Base-by-base conservation (phyloP, 2,888 invertebrate species). In the Celastrina argiolus region DNA sequence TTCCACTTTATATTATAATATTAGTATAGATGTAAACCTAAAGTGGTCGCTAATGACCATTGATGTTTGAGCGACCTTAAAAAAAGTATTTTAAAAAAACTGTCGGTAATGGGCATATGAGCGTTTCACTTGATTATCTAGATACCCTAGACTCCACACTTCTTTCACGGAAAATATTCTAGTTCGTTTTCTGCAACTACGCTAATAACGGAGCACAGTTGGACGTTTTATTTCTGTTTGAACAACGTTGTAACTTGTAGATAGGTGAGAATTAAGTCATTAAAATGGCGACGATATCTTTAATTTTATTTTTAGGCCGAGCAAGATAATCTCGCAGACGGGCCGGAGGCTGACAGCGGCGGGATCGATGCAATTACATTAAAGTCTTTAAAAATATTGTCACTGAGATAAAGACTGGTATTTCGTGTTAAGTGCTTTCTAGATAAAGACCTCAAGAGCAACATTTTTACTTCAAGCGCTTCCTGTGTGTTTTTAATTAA, bases 281-380 rank as follows among this genome's bases (percentile, higher is more conserved):
- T 51, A 51, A 51, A 51, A 51, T 51, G 14, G 22, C 22, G 22
- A 26, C 12, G 51, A 51, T 51, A 51, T 51, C 22, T 58, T 58
- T 58, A 58, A 16, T 58, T 58, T 58, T 58, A 7, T 58, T 58
- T 31, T 56, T 28, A 28, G 56, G 7, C n/a, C n/a, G n/a, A 31
- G 31, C 28, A 31, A 7, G 31, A 58, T 58, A 58, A 58, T 58
- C 58, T 58, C 14, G 22, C 31, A 16, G n/a, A 45, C n/a, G 2
- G n/a, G 14, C 58, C 28, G 16, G 58, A 58, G 51, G 51, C 51
- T 26, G 51, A 51, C 51, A 12, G 51, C 51, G 51, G 51, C 14
- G 51, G 51, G 26, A 51, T 51, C 51, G 22, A 51, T 22, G 26
- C 12, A 22, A 51, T 51, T 51, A 51, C 51, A 51, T 51, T 51